Conservation (phyloP, 2,797 vertebrate genomes). For the Anas bernieri region DNA sequence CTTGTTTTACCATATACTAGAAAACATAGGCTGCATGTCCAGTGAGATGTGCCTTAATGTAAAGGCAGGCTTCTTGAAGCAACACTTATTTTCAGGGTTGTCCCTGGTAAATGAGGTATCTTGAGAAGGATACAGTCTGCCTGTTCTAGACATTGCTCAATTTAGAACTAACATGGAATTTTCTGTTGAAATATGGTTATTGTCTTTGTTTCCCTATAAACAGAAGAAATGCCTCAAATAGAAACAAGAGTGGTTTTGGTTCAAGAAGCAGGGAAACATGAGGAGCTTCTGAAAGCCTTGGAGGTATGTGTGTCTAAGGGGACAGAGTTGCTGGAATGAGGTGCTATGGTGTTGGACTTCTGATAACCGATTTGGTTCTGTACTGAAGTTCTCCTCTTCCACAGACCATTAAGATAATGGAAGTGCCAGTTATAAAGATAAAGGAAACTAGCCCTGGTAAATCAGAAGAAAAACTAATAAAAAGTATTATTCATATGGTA, state of each 20-base stretch:
- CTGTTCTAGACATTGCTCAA: neutral
- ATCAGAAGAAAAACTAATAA: constrained; percentile 91
- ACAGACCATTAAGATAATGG: constrained; percentile 95
- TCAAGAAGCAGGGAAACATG: constrained; percentile 83
- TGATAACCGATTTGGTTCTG: constrained; percentile 33
- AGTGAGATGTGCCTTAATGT: neutral
- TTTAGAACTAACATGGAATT: neutral
- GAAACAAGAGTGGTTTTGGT: constrained; percentile 92
- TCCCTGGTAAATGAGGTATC: neutral
- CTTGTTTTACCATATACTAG: neutral
- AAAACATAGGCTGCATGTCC: neutral
- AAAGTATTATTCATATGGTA: constrained; percentile 98
- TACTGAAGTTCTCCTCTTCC: constrained; percentile 82
- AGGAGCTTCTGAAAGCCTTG: constrained; percentile 87
- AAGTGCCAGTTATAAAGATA: constrained; percentile 98
- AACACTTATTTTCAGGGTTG: neutral
- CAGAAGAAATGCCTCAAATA: constrained; percentile 91
- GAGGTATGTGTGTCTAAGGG: constrained; percentile 81
- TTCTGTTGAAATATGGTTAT: neutral
- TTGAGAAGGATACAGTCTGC: neutral
- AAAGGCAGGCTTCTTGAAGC: neutral
- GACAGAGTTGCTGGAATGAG: neutral
- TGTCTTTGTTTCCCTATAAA: neutral
- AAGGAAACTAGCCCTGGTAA: constrained; percentile 89
- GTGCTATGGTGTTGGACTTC: neutral